phyloP scores from a whole-genome alignment of 37 sponge, comb jelly and placozoan genomes.

The Haliclona indistincta region DNA sequence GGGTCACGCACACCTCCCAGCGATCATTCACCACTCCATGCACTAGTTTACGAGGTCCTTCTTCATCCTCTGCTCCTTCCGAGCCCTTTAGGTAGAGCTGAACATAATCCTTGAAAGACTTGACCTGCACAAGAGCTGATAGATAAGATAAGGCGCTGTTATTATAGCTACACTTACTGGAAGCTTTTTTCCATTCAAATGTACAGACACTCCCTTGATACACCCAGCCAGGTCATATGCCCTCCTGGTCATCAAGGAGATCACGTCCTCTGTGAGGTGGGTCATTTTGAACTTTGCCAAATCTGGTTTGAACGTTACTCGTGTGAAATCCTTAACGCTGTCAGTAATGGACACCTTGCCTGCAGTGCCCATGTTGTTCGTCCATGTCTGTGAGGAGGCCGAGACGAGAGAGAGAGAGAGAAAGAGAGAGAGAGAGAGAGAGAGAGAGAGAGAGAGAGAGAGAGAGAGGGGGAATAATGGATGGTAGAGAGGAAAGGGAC shows the following conservation, averaged over 20 bases:
- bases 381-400: constrained; percentile 79
- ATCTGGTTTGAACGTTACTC: constrained; percentile 92
- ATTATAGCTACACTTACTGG: too few species aligned
- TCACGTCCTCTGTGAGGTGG: constrained; percentile 77
- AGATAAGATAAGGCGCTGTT: too few species aligned
- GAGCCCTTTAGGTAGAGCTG: constrained; percentile 77
- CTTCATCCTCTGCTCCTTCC: constrained; percentile 63
- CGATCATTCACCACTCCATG: constrained; percentile 84
- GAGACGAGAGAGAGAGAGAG: too few species aligned
- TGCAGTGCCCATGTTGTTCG: constrained; percentile 83
- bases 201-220: constrained; percentile 75
- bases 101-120: constrained; percentile 86
- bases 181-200: constrained; percentile 83
- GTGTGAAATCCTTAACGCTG: constrained; percentile 28
- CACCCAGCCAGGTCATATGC: constrained; percentile 97
- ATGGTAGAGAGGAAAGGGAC: too few species aligned
- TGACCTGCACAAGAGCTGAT: constrained; percentile 70
- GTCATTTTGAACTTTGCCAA: constrained; percentile 93
- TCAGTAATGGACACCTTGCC: constrained; percentile 38
- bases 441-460: too few species aligned
- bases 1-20: constrained; percentile 95
- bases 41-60: constrained; percentile 62
- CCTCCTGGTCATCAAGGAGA: constrained; percentile 91
- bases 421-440: too few species aligned
- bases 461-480: too few species aligned